Percentiles rank a stretch among this genome's conserved stretches.
phyloP scores from a whole-genome alignment of 1,140 invertebrate species.

The Bombyx mori region DNA sequence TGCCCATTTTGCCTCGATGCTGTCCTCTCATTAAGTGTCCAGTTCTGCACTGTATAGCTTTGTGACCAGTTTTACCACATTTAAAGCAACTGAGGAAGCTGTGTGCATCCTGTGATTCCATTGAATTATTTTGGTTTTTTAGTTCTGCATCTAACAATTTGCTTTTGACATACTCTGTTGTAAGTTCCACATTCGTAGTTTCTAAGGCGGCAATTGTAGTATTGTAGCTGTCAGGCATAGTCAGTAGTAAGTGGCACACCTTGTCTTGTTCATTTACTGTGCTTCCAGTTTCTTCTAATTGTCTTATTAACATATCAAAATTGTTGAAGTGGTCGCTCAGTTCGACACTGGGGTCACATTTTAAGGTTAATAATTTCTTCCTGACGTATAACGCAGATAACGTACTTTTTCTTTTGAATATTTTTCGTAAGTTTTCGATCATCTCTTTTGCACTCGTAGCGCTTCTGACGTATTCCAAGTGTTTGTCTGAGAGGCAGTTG shows the following conservation, averaged over 20 bases:
- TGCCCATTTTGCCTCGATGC: too few relatives aligned
- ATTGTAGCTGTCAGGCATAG: constrained; percentile 3
- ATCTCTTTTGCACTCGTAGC: too few relatives aligned
- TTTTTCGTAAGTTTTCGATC: too few relatives aligned
- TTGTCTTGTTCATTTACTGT: constrained; percentile 7
- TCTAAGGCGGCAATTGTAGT: not conserved
- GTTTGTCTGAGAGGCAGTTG: too few relatives aligned
- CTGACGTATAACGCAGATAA: too few relatives aligned
- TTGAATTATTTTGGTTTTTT: constrained; percentile 5
- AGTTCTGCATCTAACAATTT: constrained; percentile 11
- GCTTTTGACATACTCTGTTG: constrained; percentile 9
- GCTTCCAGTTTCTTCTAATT: constrained; percentile 3
- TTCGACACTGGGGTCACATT: not conserved
- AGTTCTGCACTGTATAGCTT: not conserved
- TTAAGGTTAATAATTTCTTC: not conserved
- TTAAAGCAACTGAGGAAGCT: not conserved
- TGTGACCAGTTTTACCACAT: constrained; percentile 1
- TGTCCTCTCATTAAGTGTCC: too few relatives aligned
- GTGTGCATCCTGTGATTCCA: constrained; percentile 1
- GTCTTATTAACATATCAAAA: constrained; percentile 4
- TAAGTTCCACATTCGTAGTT: not conserved
- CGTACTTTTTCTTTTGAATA: too few relatives aligned
- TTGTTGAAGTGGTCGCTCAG: constrained; percentile 3
- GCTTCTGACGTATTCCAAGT: too few relatives aligned
- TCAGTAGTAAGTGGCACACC: constrained; percentile 6